These are phyloP conservation scores for Nautilus pompilius DNA, from an alignment of 1,140 invertebrate genomes.

Conservation along the genomic window DNA sequence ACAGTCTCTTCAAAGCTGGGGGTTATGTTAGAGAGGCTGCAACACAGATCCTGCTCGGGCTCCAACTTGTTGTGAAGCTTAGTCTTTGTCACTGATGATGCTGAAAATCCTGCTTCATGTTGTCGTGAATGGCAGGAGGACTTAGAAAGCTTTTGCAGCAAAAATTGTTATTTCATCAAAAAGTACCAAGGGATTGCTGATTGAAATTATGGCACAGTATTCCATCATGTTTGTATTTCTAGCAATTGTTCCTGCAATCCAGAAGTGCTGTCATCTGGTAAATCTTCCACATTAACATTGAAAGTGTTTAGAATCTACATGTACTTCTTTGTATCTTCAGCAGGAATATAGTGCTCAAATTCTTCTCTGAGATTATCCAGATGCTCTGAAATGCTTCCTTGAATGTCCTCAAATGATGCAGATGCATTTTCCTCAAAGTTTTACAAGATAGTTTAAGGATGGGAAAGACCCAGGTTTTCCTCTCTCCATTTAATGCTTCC, in stretches of 20 bases:
- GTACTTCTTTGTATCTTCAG: too few species aligned
- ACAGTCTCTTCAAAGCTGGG: too few species aligned
- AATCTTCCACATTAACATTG: too few species aligned
- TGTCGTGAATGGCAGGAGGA: neutral
- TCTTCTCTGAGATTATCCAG: neutral
- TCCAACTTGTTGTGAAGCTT: neutral
- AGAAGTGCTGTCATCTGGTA: neutral
- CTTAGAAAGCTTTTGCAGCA: too few species aligned
- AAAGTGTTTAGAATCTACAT: too few species aligned
- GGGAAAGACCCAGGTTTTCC: too few species aligned
- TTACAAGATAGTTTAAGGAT: too few species aligned
- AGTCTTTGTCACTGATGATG: neutral
- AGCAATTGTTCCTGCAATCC: neutral
- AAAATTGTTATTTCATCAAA: too few species aligned
- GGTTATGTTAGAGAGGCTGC: too few species aligned
- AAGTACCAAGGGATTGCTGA: neutral
- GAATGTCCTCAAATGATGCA: neutral
- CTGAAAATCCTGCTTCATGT: neutral
- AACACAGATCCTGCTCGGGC: neutral
- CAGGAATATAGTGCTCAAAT: too few species aligned
- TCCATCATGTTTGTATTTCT: neutral
- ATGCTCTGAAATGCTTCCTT: neutral
- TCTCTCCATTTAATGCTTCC: too few species aligned
- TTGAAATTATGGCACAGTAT: neutral
- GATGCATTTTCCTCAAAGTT: too few species aligned